Base-by-base conservation (phyloP, 2,797 vertebrate genomes). In the Tangara arthus region DNA sequence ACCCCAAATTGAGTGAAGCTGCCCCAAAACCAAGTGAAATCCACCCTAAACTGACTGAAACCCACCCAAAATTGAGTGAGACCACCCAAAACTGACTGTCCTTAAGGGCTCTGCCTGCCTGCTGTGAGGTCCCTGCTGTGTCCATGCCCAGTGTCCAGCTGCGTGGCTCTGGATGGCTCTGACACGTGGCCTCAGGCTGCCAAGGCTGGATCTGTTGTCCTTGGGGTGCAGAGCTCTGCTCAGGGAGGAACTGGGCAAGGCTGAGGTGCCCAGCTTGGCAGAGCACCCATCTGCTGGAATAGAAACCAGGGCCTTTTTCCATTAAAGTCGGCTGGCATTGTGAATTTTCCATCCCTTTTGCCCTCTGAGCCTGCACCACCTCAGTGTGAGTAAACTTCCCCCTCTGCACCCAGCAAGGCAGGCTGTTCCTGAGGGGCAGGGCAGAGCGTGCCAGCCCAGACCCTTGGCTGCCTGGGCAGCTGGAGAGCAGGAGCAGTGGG, bases 381-480 rank as follows among this genome's bases (percentile, higher is more conserved):
- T 0, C 56, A 63, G 44, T 35, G 47, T 94, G 93, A 94, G 71
- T 82, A 89, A 89, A 50, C 86, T 91, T 92, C 82, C 69, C 61
- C 15, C 27, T 90, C 79, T 64, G 56, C 22, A 37, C 16, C 26
- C 56, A 27, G 32, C 2, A 0, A 14, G 56, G 47, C 91, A 34
- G 81, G 26, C 23, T 69, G 65, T 86, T 92, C 42, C 86, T 69
- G 95, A 37, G 39, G 44, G 34, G 32, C 55, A 30, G 85, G 65
- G 65, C 59, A 66, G 72, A 78, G 49, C 57, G 0, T 44, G 63
- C 68, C 80, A 80, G 76, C 37, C 27, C 70, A 19, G 53, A 41
- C 6, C 22, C 1, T 3, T 30, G 92, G 56, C 61, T 92, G 4
- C 17, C 0, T 22, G 41, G 66, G n/a, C 41, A 49, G 0, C 46